Evolutionary conservation across 2,113 vertebrate species (phyloP), one percentile per base, ranked within the genome.

Genomic region (Cottus gobio): DNA sequence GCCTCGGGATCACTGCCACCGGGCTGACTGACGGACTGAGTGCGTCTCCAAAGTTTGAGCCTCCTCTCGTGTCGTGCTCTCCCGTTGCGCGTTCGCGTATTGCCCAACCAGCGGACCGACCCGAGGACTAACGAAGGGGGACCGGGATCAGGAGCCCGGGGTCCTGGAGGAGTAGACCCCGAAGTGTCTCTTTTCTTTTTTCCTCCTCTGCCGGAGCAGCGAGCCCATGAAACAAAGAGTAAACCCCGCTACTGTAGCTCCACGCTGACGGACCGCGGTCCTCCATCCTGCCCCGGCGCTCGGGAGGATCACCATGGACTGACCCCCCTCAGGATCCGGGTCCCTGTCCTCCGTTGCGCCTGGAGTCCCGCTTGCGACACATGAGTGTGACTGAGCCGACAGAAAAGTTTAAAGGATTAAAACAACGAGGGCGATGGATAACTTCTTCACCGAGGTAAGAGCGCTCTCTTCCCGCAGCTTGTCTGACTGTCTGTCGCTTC

Each of bases 381-480:
- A 92, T 91, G 91, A 77, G 82, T 54, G 4, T 79, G 75, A 62
- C 3, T 37, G 69, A 83, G 56, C 26, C 82, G 68, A 77, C 89
- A 79, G 64, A 4, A n/a, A n/a, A n/a, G n/a, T n/a, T n/a, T 31
- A 31, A 31, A 31, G 30, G 91, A 90, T 90, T 91, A 84, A 65
- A 84, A 22, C 63, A 80, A 78, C 60, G 71, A 91, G 93, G 85
- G 5, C 39, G 8, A 97, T 97, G 96, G 96, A 96, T 72, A 95
- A 94, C 84, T 97, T 96, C 94, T 96, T 96, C 85, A 90, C 94
- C 0, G 96, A 96, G 96, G 96, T 42, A 6, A 34, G 34, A 34
- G 34, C 34, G 34, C 34, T 34, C 4, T 34, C 4, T 34, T 1
- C 34, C 34, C 30, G 30, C 30, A 31, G 30, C n/a, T n/a, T n/a